Evolutionary conservation across 2,888 invertebrate species (phyloP), one percentile per base, ranked within the genome.

Genomic region (Erynnis tages): DNA sequence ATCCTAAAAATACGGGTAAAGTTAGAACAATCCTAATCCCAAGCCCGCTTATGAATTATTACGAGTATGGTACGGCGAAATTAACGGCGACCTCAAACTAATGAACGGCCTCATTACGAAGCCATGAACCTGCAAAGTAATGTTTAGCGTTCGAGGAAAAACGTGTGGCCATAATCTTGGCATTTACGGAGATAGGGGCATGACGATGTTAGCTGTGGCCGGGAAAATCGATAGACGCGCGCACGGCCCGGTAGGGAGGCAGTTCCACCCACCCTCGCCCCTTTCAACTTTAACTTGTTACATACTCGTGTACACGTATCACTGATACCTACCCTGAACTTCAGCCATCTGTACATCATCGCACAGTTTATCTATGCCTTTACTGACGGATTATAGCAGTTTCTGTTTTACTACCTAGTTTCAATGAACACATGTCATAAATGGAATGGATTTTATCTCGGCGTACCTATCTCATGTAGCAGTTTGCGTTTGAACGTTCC

Each of bases 191-290:
- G 71, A 73, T 68, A 66, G 67, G 58, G 54, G 58, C 57, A 56
- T 52, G 50, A 37, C 56, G 52, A 56, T 43, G 54, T 57, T 56
- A 34, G 57, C 56, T 49, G 50, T 53, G 47, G 55, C 53, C 60
- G 53, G 61, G 65, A 76, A 83, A 87, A 88, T 88, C 87, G 75
- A 88, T 88, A 87, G 84, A 69, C 85, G 84, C 87, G 87, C 87
- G 87, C 87, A 85, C 65, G 57, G 63, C 55, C 60, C 58, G 55
- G 50, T 34, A 44, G 46, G 55, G 55, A 47, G 54, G 52, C 55
- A 54, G 56, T 4, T 34, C 34, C 55, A 55, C 62, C 57, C 57
- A 56, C 57, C 60, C 64, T 59, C 66, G 58, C 61, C 58, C 58
- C 61, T 63, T 69, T 63, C 67, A 74, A 79, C 69, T 76, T 72